Conservation (phyloP, 2,113 vertebrate species). For the Verasper variegatus region DNA sequence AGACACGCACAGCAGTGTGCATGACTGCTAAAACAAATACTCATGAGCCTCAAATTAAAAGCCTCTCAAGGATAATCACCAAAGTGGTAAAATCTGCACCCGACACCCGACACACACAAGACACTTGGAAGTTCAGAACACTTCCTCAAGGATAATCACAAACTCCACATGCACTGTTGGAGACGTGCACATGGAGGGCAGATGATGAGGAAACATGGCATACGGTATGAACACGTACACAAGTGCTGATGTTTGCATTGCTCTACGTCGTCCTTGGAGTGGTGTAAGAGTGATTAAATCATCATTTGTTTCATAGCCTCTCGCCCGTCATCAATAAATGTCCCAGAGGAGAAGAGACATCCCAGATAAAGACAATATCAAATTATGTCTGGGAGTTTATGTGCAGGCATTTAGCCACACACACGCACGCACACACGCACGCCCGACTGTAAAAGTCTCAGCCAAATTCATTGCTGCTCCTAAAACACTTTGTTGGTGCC, state of each 20-base stretch:
- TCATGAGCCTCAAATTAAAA: conserved; percentile 75
- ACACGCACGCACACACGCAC: background rate
- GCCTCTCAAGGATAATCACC: conserved; percentile 69
- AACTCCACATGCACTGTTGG: background rate
- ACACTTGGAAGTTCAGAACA: conserved; percentile 1
- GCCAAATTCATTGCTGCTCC: conserved; percentile 10
- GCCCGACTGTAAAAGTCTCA: background rate
- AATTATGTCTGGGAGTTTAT: conserved; percentile 15
- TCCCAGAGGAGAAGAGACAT: conserved; percentile 16
- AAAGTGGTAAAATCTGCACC: conserved; percentile 48
- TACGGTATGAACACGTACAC: background rate
- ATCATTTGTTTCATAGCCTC: conserved; percentile 29
- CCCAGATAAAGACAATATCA: conserved; percentile 20
- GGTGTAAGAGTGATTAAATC: conserved; percentile 51
- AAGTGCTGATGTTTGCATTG: conserved; percentile 24
- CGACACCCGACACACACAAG: conserved; percentile 3
- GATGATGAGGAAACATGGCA: background rate
- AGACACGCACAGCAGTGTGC: conserved; percentile 31
- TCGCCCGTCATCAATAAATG: conserved; percentile 41
- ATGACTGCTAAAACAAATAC: conserved; percentile 69
- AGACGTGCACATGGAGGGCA: background rate
- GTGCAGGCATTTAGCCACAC: background rate
- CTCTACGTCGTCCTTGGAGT: conserved; percentile 44
- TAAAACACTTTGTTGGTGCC: conserved; percentile 30
- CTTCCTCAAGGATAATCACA: conserved; percentile 53